Evolutionary conservation across 2,113 vertebrate species (phyloP).

Genomic region (Myrmophylax atrothorax): DNA sequence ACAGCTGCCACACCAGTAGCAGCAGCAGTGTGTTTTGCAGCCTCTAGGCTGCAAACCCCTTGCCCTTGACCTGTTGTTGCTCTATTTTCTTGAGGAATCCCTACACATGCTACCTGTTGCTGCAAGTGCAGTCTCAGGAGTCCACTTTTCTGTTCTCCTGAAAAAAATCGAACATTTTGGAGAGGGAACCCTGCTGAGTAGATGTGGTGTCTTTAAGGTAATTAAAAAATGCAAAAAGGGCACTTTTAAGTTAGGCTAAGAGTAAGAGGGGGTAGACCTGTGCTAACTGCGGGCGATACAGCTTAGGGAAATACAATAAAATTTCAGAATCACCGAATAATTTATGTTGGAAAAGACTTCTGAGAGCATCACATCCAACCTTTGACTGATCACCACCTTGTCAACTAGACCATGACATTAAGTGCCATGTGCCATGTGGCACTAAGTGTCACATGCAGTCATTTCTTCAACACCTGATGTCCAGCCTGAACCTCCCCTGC

Average conservation of each 20-base stretch:
- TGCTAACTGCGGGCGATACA: background rate
- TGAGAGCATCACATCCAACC: background rate
- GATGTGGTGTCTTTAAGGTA: background rate
- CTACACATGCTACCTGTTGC: background rate
- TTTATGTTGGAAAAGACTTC: background rate
- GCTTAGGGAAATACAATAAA: background rate
- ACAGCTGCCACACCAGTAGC: background rate
- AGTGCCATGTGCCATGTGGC: no score
- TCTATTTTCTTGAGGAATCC: background rate
- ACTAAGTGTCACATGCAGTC: background rate
- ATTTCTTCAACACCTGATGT: background rate
- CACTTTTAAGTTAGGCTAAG: background rate
- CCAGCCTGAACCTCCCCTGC: background rate
- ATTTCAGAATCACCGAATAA: background rate
- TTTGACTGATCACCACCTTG: background rate
- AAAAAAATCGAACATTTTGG: background rate
- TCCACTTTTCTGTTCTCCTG: background rate
- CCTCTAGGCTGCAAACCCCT: background rate
- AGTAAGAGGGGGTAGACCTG: accelerated
- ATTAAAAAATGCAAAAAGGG: background rate
- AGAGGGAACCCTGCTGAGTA: background rate
- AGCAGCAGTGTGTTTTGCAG: background rate
- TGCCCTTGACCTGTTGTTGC: background rate
- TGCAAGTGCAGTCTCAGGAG: background rate
- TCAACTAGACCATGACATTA: background rate